Evolutionary conservation across 2,113 vertebrate species (phyloP), one percentile per base, ranked within the genome.

Genomic region (Sylvilagus bachmani): DNA sequence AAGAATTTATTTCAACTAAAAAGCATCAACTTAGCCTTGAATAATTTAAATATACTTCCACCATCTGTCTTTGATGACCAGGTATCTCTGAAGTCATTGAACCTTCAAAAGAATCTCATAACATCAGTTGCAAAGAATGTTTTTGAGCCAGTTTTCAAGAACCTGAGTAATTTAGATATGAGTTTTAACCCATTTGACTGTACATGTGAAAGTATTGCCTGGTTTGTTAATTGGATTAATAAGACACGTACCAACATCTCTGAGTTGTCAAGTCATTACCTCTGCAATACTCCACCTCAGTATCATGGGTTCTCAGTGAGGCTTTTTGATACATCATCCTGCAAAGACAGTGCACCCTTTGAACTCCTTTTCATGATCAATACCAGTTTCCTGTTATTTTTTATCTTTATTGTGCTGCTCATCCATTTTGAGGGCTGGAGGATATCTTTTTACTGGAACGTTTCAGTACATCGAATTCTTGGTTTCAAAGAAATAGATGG

Each of bases 151-250:
- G 98, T 98, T 27, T 97, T 99, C 96, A 97, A 95, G 91, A 99
- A 98, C 93, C 95, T 99, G 83, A 98, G 91, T 55, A 71, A 84
- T 86, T 98, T 99, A 31, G 89, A 98, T 71, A 99, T 99, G 99
- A 97, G 98, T 84, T 98, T 97, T 85, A 99, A 99, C 94, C 99
- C 99, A 0, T 99, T 99, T 88, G 99, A 99, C 73, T 99, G 99
- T 95, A 99, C 99, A 0, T 99, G 99, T 94, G 99, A 99, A 96
- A 99, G 99, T 96, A 99, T 99, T 58, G 93, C 99, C 90, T 99
- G 99, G 99, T 99, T 99, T 92, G 98, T 98, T 29, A 98, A 93
- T 0, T 99, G 99, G 99, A 98, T 99, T 51, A 99, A 99, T 87
- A 29, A 5, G 38, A 99, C 98, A 11, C 98, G 98, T 4, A 86